Percentiles rank a stretch among this genome's conserved stretches.
Conservation (phyloP, 2,888 invertebrate genomes). For the Gastracanthus pulcherrimus region DNA sequence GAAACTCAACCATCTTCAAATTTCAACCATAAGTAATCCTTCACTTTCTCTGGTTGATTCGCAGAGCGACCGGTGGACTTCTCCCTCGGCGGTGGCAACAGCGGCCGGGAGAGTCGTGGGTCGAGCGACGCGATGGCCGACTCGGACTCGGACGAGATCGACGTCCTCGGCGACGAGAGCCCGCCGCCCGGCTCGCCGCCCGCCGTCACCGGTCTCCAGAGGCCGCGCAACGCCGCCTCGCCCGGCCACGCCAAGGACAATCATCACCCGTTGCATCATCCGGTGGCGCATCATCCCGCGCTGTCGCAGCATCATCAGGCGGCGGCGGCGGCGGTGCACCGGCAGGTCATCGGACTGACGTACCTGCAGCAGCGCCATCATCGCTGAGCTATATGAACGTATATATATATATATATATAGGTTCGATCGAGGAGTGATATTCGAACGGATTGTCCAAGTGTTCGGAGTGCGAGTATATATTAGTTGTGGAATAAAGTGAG, state of each 20-base stretch:
- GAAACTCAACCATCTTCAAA: no score
- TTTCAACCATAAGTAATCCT: no score
- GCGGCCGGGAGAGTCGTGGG: slow-evolving; percentile 72
- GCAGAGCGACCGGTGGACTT: slow-evolving; percentile 75
- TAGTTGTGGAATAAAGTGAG: no score
- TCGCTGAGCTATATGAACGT: no score
- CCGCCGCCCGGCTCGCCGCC: slow-evolving; percentile 64
- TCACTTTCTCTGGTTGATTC: background rate
- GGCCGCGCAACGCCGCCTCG: slow-evolving; percentile 24
- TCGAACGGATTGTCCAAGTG: no score
- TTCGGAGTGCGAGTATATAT: no score
- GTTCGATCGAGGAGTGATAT: no score
- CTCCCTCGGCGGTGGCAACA: slow-evolving; percentile 68
- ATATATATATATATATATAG: background rate
- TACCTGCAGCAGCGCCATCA: slow-evolving; percentile 73
- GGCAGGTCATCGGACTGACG: slow-evolving; percentile 67
- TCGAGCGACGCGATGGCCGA: slow-evolving; percentile 72
- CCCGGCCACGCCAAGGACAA: slow-evolving; percentile 44
- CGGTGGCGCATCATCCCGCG: slow-evolving; percentile 53
- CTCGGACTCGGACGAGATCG: slow-evolving; percentile 74
- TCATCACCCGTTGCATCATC: slow-evolving; percentile 63
- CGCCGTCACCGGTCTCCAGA: slow-evolving; percentile 58
- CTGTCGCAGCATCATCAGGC: slow-evolving; percentile 61
- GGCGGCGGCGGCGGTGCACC: slow-evolving; percentile 58
- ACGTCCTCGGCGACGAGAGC: slow-evolving; percentile 74